Conservation (phyloP, 2,888 invertebrate genomes). For the Himalopsyche japonica region DNA sequence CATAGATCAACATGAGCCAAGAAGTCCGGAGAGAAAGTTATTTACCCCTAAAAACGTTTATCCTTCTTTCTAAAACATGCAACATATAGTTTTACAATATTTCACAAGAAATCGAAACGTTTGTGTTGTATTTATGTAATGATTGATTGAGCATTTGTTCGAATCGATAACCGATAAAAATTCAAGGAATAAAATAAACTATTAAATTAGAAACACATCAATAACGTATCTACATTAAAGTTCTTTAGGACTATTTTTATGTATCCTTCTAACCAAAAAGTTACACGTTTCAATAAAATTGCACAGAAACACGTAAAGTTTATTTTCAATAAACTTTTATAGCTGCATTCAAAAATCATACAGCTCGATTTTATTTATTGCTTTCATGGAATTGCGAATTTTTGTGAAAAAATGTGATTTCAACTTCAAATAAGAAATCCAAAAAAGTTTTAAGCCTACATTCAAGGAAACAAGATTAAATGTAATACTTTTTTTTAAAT, state of each 20-base stretch:
- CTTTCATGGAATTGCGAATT: not conserved
- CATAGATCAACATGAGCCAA: not conserved
- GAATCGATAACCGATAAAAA: too few species aligned
- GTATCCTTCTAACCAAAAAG: not conserved
- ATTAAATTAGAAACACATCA: not conserved
- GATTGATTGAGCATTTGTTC: too few species aligned
- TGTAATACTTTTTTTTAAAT: too few species aligned
- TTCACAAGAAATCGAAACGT: too few species aligned
- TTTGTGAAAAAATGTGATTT: not conserved
- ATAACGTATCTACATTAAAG: not conserved
- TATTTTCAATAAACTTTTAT: constrained; percentile 19
- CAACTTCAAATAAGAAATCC: not conserved
- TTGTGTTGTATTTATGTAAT: too few species aligned
- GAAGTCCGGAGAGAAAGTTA: not conserved
- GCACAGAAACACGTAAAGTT: constrained; percentile 14
- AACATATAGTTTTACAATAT: too few species aligned
- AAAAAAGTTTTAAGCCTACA: not conserved
- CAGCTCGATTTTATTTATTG: not conserved
- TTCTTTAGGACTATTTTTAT: not conserved
- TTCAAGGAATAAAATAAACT: not conserved
- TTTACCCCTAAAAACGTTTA: too few species aligned
- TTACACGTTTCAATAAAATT: not conserved
- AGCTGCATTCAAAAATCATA: constrained; percentile 5
- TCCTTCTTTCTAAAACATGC: too few species aligned
- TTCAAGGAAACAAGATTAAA: not conserved